Evolutionary conservation across 2,888 invertebrate genomes (phyloP).

Genomic region (Nebria salina): DNA sequence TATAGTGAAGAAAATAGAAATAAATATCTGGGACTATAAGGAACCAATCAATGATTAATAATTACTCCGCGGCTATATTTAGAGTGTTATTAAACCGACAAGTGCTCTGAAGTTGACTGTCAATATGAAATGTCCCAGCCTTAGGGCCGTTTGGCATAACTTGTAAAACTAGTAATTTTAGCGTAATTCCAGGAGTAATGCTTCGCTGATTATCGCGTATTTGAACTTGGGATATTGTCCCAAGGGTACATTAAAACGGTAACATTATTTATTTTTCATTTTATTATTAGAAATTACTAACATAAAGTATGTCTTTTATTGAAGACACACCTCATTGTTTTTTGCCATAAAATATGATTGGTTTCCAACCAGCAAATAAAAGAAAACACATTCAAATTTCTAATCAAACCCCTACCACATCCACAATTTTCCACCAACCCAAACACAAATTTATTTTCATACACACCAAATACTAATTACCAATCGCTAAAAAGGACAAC

Average conservation of each 20-base stretch:
- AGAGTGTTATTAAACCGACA: not conserved
- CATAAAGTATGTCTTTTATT: not conserved
- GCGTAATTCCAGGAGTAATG: not conserved
- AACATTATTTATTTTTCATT: not conserved
- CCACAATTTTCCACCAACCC: too few relatives aligned
- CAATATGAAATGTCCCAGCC: constrained; percentile 1
- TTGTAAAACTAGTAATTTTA: not conserved
- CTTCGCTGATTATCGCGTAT: not conserved
- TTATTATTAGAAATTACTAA: not conserved
- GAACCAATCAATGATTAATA: not conserved
- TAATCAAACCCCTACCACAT: too few relatives aligned
- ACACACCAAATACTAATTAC: too few relatives aligned
- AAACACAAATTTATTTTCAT: too few relatives aligned
- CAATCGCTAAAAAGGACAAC: too few relatives aligned
- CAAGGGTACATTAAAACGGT: not conserved
- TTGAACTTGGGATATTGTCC: not conserved
- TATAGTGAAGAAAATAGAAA: not conserved
- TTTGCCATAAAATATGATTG: not conserved
- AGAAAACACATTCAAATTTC: too few relatives aligned
- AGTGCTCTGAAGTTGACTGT: not conserved
- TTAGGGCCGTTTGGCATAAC: not conserved
- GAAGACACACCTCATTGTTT: not conserved
- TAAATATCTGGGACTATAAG: not conserved
- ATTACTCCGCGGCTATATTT: not conserved
- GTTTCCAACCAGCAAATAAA: not conserved